Conservation (phyloP, 2,113 vertebrate genomes). For the Brachirus orientalis region DNA sequence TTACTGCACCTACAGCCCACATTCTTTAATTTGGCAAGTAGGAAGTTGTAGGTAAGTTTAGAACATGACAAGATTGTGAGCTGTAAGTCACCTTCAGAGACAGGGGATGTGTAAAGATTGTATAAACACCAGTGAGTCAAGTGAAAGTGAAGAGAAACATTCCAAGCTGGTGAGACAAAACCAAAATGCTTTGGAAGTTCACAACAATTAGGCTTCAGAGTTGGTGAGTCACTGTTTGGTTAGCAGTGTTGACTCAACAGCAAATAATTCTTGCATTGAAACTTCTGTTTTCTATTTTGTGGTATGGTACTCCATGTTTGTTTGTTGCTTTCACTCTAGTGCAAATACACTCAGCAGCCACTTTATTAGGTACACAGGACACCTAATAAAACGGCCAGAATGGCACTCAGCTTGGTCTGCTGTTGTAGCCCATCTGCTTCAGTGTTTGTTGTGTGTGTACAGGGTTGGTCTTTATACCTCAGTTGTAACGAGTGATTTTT, state of each 20-base stretch:
- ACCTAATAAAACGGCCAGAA: no score
- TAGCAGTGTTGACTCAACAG: conserved; percentile 9
- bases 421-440: no score
- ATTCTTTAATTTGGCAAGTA: no score
- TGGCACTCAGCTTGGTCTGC: no score
- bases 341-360: neutral
- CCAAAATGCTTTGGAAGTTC: conserved; percentile 1
- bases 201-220: neutral
- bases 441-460: no score
- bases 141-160: conserved; percentile 11
- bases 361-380: no score
- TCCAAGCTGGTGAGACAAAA: conserved; percentile 19
- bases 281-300: conserved; percentile 5
- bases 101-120: neutral
- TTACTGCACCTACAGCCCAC: no score
- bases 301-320: neutral
- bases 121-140: conserved; percentile 21
- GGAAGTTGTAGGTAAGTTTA: no score
- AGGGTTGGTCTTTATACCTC: no score
- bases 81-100: conserved; percentile 26
- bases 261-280: neutral
- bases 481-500: no score
- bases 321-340: neutral
- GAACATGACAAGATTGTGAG: no score
- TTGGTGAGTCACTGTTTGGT: no score